These are phyloP conservation scores for Trypoxylus dichotomus DNA, from an alignment of 1,140 invertebrate species.

Conservation along the genomic window DNA sequence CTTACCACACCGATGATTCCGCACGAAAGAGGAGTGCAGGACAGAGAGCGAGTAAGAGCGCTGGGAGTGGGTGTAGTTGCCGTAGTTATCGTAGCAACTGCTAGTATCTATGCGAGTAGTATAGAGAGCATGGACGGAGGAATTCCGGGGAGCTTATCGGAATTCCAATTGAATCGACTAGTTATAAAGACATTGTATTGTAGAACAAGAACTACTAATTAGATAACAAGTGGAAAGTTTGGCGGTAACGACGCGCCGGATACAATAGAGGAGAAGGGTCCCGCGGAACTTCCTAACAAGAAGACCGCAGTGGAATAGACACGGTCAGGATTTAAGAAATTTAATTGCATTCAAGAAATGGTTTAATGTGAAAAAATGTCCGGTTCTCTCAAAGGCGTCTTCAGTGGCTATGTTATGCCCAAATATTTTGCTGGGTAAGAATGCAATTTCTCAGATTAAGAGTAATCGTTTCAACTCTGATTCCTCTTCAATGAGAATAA, in stretches of 20 bases:
- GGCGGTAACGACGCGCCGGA: conserved; percentile 25
- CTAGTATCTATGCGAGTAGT: not conserved
- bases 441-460: no score
- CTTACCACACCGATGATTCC: not conserved
- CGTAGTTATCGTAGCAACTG: conserved; percentile 9
- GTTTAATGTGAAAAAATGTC: not conserved
- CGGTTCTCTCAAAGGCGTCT: no score
- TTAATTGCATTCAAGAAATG: not conserved
- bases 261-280: conserved; percentile 21
- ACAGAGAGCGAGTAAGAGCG: not conserved
- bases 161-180: conserved; percentile 47
- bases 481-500: no score
- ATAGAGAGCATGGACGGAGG: conserved; percentile 30
- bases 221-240: conserved; percentile 47
- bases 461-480: no score
- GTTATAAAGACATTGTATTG: conserved; percentile 46
- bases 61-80: not conserved
- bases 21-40: not conserved
- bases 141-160: conserved; percentile 46
- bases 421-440: no score
- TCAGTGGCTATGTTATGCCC: no score
- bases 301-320: not conserved
- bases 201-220: conserved; percentile 46
- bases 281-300: conserved; percentile 19
- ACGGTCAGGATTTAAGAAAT: conserved; percentile 1